Conservation (phyloP, 2,113 vertebrate species). For the Microtus oregoni region DNA sequence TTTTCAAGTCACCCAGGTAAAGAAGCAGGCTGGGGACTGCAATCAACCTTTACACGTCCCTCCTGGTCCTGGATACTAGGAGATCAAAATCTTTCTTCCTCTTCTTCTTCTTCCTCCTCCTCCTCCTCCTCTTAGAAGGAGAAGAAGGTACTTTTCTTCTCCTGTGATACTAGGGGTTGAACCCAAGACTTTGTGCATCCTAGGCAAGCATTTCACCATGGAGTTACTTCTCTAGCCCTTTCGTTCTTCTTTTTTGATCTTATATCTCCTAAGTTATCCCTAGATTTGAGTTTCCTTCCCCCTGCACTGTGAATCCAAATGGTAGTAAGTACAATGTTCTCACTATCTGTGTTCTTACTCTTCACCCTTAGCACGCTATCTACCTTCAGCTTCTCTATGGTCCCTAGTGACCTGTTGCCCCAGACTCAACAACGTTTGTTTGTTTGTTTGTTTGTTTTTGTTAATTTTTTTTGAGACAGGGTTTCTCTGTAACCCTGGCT, state of each 20-base stretch:
- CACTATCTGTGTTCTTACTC: neutral
- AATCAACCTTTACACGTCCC: neutral
- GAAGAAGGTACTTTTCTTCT: no score
- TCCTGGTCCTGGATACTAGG: neutral
- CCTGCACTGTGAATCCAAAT: neutral
- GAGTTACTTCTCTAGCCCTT: no score
- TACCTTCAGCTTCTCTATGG: neutral
- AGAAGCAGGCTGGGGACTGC: neutral
- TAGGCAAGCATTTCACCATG: neutral
- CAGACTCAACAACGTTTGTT: neutral
- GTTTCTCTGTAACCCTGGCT: no score
- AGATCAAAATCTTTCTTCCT: neutral
- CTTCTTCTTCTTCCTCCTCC: no score
- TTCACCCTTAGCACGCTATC: neutral
- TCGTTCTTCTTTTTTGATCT: slow-evolving; percentile 7
- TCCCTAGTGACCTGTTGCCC: neutral
- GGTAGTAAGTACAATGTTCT: neutral
- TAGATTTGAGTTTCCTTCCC: neutral
- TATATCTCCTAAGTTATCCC: neutral
- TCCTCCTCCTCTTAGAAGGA: no score
- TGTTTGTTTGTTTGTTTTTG: neutral
- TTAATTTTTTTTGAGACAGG: no score
- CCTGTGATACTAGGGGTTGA: no score
- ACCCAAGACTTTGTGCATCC: no score
- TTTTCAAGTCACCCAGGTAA: neutral